These are phyloP conservation scores for Sapayoa aenigma DNA, from an alignment of 2,113 vertebrate genomes.

Conservation along the genomic window DNA sequence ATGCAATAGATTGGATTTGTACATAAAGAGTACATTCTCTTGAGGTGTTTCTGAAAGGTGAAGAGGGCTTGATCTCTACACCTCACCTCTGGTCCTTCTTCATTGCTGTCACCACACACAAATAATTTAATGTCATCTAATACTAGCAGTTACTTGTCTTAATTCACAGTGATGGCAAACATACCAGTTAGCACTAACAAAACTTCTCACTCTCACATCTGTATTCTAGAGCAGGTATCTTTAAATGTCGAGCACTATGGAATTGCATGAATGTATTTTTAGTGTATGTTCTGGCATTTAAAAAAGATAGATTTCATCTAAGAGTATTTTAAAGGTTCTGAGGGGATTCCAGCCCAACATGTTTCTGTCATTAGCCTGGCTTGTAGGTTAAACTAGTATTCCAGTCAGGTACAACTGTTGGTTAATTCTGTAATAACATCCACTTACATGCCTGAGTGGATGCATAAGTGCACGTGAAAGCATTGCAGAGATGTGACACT, in stretches of 20 bases:
- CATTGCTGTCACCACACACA: not conserved
- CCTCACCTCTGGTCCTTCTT: not conserved
- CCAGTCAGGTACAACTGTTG: not conserved
- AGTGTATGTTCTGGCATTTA: not conserved
- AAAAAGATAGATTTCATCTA: not conserved
- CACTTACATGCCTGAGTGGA: not conserved
- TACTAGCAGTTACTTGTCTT: not conserved
- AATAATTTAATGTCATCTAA: not conserved
- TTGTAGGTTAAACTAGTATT: not conserved
- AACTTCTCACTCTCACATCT: not conserved
- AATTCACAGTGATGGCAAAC: not conserved
- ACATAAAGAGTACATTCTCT: not conserved
- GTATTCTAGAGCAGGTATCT: not conserved
- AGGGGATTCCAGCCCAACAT: not conserved
- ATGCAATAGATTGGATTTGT: not conserved
- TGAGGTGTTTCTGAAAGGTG: not conserved
- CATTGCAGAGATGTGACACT: not conserved
- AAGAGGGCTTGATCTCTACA: not conserved
- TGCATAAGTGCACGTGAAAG: not conserved
- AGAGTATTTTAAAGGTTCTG: not conserved
- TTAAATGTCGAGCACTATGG: not conserved
- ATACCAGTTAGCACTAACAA: not conserved
- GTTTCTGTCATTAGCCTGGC: not conserved
- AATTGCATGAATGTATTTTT: not conserved
- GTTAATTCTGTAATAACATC: not conserved